Evolutionary conservation across 2,888 invertebrate genomes (phyloP).

Genomic region (Chymomyza procnemis): DNA sequence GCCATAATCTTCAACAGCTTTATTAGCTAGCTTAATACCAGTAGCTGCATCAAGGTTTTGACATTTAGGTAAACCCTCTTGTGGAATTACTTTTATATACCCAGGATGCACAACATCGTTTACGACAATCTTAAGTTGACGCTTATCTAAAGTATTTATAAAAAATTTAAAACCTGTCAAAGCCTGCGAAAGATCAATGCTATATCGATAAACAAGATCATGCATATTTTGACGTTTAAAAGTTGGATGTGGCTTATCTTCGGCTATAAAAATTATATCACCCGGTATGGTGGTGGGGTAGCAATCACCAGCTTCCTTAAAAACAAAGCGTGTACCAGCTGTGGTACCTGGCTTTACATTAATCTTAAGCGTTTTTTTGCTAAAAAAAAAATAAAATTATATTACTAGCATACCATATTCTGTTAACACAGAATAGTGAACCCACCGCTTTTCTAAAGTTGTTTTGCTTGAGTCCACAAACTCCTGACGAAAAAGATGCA

Average conservation of each 20-base stretch:
- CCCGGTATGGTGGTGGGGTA: slow-evolving; percentile 84
- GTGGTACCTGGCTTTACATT: slow-evolving; percentile 87
- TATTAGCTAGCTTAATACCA: slow-evolving; percentile 80
- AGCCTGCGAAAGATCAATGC: slow-evolving; percentile 84
- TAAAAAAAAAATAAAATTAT: background rate
- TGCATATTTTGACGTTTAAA: slow-evolving; percentile 83
- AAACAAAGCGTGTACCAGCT: slow-evolving; percentile 85
- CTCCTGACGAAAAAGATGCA: slow-evolving; percentile 87
- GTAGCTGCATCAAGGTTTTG: slow-evolving; percentile 79
- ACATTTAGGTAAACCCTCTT: slow-evolving; percentile 86
- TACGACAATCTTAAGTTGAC: slow-evolving; percentile 84
- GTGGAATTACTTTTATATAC: slow-evolving; percentile 84
- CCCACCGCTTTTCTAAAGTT: slow-evolving; percentile 80
- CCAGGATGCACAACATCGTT: slow-evolving; percentile 85
- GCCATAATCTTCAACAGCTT: slow-evolving; percentile 79
- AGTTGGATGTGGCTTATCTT: slow-evolving; percentile 84
- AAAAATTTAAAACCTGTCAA: slow-evolving; percentile 84
- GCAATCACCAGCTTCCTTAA: slow-evolving; percentile 89
- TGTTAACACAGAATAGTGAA: too few relatives aligned
- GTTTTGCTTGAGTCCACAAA: slow-evolving; percentile 83
- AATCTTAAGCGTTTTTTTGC: slow-evolving; percentile 86
- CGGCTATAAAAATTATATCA: slow-evolving; percentile 86
- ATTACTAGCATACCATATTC: too few relatives aligned
- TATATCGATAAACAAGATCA: slow-evolving; percentile 83
- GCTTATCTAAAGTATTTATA: slow-evolving; percentile 85